Conservation (phyloP, 2,888 invertebrate genomes). For the Melanostoma mellinum region DNA sequence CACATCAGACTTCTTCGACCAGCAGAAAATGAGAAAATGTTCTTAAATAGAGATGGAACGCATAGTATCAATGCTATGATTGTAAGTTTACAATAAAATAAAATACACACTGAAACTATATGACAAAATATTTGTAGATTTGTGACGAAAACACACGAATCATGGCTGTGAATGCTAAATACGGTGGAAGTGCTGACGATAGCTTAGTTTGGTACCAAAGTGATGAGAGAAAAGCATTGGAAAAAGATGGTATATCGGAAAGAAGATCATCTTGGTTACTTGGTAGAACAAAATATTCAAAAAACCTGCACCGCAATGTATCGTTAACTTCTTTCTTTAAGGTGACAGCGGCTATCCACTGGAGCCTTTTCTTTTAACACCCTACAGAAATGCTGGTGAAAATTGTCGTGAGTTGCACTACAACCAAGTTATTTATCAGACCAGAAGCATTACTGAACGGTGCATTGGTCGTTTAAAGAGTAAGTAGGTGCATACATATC, state of each 20-base stretch:
- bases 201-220: neutral
- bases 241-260: constrained; percentile 8
- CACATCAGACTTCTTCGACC: neutral
- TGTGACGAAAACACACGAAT: constrained; percentile 5
- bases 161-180: constrained; percentile 1
- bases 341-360: constrained; percentile 8
- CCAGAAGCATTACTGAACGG: neutral
- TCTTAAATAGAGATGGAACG: constrained; percentile 1
- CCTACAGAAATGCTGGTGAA: neutral
- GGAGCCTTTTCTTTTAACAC: constrained; percentile 12
- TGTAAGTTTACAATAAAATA: neutral
- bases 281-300: neutral
- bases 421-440: neutral
- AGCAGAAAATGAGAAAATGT: neutral
- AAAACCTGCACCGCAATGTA: neutral
- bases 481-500: neutral
- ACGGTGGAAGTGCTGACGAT: neutral
- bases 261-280: constrained; percentile 18
- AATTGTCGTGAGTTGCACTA: neutral
- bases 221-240: constrained; percentile 9
- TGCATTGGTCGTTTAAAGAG: constrained; percentile 12
- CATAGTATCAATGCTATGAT: constrained; percentile 6
- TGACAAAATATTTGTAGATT: neutral
- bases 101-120: neutral
- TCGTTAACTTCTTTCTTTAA: neutral